phyloP scores from a whole-genome alignment of 2,888 invertebrate genomes.

The Trichopria drosophilae region DNA sequence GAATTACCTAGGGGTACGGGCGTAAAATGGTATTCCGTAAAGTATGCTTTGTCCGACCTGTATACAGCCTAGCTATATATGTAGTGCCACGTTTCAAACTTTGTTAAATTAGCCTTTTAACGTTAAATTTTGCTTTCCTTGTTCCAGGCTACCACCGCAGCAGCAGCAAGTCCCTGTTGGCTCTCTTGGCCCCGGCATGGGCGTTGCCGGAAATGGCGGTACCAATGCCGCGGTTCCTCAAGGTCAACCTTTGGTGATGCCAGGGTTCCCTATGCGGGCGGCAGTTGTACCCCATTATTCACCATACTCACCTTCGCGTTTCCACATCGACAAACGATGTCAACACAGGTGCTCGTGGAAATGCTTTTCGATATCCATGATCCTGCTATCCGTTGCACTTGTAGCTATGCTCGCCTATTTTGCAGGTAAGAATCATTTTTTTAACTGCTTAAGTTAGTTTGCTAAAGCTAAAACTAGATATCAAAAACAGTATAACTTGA shows the following conservation, averaged over 20 bases:
- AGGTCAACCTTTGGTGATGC: constrained; percentile 77
- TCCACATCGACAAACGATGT: constrained; percentile 92
- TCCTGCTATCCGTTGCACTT: constrained; percentile 85
- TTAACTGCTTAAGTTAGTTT: not conserved
- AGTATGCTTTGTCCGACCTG: no score
- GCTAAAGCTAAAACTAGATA: no score
- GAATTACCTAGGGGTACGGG: no score
- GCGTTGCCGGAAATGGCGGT: constrained; percentile 59
- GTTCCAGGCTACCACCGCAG: constrained; percentile 62
- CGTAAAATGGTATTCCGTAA: no score
- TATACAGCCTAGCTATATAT: no score
- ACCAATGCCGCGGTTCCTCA: constrained; percentile 64
- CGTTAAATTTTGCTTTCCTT: not conserved
- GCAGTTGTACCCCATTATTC: constrained; percentile 79
- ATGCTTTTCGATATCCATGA: constrained; percentile 91
- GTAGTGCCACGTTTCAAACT: no score
- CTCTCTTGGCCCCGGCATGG: constrained; percentile 62
- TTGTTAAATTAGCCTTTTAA: no score
- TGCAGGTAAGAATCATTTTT: constrained; percentile 72
- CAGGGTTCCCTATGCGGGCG: constrained; percentile 80
- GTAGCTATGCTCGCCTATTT: constrained; percentile 94
- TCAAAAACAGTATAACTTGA: no score
- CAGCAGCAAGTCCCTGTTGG: constrained; percentile 60
- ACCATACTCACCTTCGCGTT: constrained; percentile 88
- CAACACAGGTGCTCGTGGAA: constrained; percentile 96